phyloP scores from a whole-genome alignment of 2,113 vertebrate genomes.

The Proterorhinus semilunaris region DNA sequence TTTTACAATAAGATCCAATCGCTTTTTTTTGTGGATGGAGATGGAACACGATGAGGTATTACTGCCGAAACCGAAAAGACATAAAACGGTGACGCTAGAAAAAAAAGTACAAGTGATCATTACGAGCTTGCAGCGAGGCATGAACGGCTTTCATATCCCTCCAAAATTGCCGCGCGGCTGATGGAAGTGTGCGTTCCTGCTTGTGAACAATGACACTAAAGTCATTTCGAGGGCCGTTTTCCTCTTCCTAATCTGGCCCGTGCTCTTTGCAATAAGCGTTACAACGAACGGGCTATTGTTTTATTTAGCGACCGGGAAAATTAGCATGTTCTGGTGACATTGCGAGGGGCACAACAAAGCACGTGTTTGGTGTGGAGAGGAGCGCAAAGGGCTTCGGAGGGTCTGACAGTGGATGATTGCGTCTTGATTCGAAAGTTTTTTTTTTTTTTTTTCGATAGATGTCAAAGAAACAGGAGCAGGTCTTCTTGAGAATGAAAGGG shows the following conservation, averaged over 20 bases:
- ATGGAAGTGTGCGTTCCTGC: conserved; percentile 24
- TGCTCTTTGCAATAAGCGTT: conserved; percentile 26
- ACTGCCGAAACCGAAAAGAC: conserved; percentile 7
- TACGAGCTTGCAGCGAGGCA: conserved; percentile 17
- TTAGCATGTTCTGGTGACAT: conserved; percentile 43
- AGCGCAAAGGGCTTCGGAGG: conserved; percentile 29
- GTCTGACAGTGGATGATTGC: conserved; percentile 28
- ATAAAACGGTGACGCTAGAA: conserved; percentile 12
- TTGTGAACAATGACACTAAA: background rate
- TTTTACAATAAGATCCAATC: background rate
- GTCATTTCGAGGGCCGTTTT: conserved; percentile 30
- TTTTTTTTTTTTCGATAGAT: background rate
- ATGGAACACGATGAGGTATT: background rate
- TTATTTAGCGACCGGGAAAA: conserved; percentile 36
- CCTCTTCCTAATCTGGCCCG: conserved; percentile 18
- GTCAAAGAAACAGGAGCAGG: background rate
- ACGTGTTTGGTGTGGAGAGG: conserved; percentile 38
- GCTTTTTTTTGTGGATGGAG: background rate
- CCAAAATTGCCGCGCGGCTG: conserved; percentile 28
- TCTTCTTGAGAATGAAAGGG: background rate
- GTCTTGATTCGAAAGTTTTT: conserved; percentile 10
- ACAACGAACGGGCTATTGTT: conserved; percentile 42
- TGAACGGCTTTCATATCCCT: conserved; percentile 36
- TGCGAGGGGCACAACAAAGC: conserved; percentile 20
- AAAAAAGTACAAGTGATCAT: conserved; percentile 26